Base-by-base conservation (phyloP, 2,797 vertebrate species). In the Pipistrellus pygmaeus region DNA sequence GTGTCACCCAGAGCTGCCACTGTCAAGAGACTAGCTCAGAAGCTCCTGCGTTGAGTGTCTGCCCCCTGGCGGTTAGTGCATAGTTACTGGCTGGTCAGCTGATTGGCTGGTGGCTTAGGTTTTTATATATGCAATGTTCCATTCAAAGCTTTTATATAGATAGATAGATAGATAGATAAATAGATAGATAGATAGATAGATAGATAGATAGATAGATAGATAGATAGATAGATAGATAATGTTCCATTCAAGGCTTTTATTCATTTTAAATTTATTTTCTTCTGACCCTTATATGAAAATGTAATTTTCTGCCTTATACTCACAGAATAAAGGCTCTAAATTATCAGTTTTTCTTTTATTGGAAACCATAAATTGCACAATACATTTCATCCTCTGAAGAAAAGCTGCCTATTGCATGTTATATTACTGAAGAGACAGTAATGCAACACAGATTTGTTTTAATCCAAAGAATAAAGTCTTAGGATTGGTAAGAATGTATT, bases 221-320 rank as follows among this genome's bases (percentile, higher is more conserved):
- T 44, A 44, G 10, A 25, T 44, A 44, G 44, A 23, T 11, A 23
- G 23, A 11, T 11, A 57, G 55, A 60, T 32, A 82, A 23, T 25
- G 18, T 53, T 11, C 4, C 30, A 55, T 41, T 87, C 21, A 69
- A 69, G 80, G 10, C 9, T 69, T 62, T 88, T n/a, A 51, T 66
- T 81, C 60, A 75, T 53, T 90, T 82, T n/a, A 55, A 91, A 83
- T n/a, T 6, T 87, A 25, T 75, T 62, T 62, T 84, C 21, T 46
- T 88, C 8, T 84, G 27, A n/a, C 6, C 7, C 4, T 21, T 71
- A 18, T 35, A 3, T 75, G 23, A 51, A 71, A 84, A 87, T 48
- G 14, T 17, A 21, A 69, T 18, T 55, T 66, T 44, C 15, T 83
- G 20, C 3, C 13, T 44, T 89, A 32, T 7, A 60, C 1, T 32